Evolutionary conservation across 1,140 invertebrate genomes (phyloP), one percentile per base, ranked within the genome.

Genomic region (Leguminivora glycinivorella): DNA sequence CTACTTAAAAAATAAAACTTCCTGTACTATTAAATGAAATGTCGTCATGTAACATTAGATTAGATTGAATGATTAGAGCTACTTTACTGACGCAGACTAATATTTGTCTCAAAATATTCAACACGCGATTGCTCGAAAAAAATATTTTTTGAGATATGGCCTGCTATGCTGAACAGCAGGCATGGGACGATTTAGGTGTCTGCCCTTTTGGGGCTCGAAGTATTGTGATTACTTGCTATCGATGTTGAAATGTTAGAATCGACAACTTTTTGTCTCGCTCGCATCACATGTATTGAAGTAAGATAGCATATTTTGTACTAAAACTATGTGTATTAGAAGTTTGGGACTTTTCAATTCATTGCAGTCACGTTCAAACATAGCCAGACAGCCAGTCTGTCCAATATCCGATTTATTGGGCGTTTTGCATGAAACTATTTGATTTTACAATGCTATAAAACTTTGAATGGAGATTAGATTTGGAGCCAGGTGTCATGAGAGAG

Each of bases 301-400:
- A n/a, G 58, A 63, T 31, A 29, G 24, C 2, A 29, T n/a, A 29
- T 60, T 60, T 60, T 0, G 24, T 60, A 12, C 14, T 2, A 7
- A 7, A 52, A 52, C 0, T 22, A 52, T 14, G 14, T 17, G 5
- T n/a, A 31, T 63, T 7, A 17, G n/a, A 63, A n/a, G 58, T n/a
- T 31, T 63, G 26, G 58, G 34, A 14, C 26, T 1, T 31, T 34
- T 26, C 58, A 34, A 63, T 31, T n/a, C 58, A 31, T 9, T 12
- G 25, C 58, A 29, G 58, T 26, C 26, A 29, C 25, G 58, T 29
- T 1, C 58, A 4, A 12, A 6, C 24, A 22, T 31, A 29, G 58
- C 58, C 29, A 63, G 58, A 63, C 58, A 63, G 58, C 58, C 2
- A 63, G 58, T 63, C 58, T 63, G 26, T 1, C 58, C 58, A 63